These are phyloP conservation scores for Sphaerophoria rueppellii DNA, from an alignment of 2,888 invertebrate species.

Conservation along the genomic window DNA sequence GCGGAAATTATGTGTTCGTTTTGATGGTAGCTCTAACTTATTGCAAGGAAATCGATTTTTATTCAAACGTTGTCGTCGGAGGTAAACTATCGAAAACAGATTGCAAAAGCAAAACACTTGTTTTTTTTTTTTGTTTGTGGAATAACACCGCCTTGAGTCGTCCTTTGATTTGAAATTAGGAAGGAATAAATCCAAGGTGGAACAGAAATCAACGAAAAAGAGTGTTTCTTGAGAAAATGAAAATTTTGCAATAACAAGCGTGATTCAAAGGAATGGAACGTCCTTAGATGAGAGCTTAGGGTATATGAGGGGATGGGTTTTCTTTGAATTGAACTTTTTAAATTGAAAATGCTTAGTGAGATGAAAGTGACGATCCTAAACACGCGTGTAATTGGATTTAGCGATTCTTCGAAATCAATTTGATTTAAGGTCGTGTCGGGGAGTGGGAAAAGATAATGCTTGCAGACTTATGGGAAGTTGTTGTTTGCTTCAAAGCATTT, in stretches of 20 bases:
- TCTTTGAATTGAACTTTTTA: slow-evolving; percentile 13
- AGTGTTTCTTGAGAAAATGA: slow-evolving; percentile 12
- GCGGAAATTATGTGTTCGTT: slow-evolving; percentile 17
- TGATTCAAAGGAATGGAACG: neutral
- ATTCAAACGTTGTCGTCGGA: neutral
- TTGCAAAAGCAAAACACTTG: neutral
- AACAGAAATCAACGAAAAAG: neutral
- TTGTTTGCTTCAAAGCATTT: no score
- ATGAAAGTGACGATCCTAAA: slow-evolving; percentile 3
- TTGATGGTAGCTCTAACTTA: neutral
- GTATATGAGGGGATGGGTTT: neutral
- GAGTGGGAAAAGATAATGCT: no score
- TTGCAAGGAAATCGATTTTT: slow-evolving; percentile 24
- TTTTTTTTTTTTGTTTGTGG: no score
- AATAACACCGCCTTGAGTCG: no score
- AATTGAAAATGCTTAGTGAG: slow-evolving; percentile 26
- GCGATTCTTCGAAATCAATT: slow-evolving; percentile 4
- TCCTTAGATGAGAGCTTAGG: neutral
- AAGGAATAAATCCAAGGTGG: no score
- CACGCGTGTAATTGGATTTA: slow-evolving; percentile 8
- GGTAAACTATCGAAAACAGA: slow-evolving; percentile 21
- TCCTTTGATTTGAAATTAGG: no score
- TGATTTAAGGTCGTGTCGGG: neutral
- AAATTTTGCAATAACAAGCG: neutral
- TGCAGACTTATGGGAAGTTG: no score